Base-by-base conservation (phyloP, 1,140 invertebrate species). In the Drosophila paulistorum region DNA sequence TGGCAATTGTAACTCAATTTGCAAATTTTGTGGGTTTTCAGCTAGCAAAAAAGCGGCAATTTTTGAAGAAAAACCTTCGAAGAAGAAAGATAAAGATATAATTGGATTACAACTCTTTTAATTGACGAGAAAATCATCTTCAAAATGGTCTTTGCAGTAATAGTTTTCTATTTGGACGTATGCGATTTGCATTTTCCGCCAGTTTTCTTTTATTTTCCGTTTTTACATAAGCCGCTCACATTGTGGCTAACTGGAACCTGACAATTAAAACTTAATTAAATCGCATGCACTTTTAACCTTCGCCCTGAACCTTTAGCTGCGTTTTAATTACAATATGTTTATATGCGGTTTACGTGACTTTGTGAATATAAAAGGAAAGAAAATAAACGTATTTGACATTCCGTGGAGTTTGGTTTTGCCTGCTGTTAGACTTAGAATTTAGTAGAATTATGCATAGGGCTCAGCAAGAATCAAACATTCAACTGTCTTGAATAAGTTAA, bases 261-360 rank as follows among this genome's bases (percentile, higher is more conserved):
- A 70, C 73, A 76, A 77, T 77, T 77, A 77, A 77, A 70, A 65
- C 60, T 77, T 77, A 77, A 77, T 77, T 77, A 77, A 77, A 77
- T 70, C 59, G 73, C 74, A 76, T 76, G 74, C 73, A 70, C 60
- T 55, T 70, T 37, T 70, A 76, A 60, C 74, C 74, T 77, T 77
- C 73, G 60, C 74, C 74, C 42, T 76, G 73, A 77, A 70, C 74
- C 65, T 77, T 45, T n/a, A 51, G 13, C 7, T 70, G 35, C 60
- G 35, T 64, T 69, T 77, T 76, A 77, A 77, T 77, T 77, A 77
- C 55, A 59, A 70, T 69, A 45, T 77, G 69, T 64, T 76, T 60
- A 77, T 64, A 77, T 57, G 60, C 9, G 42, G 14, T 70, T 77
- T 4, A 55, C 55, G 67, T 75, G 74, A 70, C 42, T 70, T 59